Evolutionary conservation across 2,113 vertebrate genomes (phyloP).

Genomic region (Dicentrarchus labrax): DNA sequence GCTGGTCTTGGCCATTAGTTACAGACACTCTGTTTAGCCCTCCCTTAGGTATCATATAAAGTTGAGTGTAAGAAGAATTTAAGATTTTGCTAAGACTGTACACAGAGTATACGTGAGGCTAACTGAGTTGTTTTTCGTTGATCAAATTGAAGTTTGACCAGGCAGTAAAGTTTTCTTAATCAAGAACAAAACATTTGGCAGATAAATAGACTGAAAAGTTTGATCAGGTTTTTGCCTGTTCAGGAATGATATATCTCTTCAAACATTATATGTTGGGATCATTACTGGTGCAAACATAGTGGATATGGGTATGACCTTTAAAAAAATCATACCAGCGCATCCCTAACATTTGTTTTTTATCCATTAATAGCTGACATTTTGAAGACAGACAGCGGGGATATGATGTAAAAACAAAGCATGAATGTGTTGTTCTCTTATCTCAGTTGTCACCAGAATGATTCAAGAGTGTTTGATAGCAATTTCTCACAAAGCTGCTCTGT

Average conservation of each 20-base stretch:
- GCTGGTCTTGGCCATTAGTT: no score
- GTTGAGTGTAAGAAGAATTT: no score
- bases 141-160: no score
- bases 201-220: no score
- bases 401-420: constrained; percentile 29
- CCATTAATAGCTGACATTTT: constrained; percentile 42
- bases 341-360: constrained; percentile 13
- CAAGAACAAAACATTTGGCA: no score
- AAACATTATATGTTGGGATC: background rate
- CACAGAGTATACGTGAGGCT: no score
- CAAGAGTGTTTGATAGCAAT: constrained; percentile 23
- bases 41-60: no score
- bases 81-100: no score
- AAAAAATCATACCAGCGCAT: background rate
- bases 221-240: background rate
- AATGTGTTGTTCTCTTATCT: constrained; percentile 6
- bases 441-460: constrained; percentile 30
- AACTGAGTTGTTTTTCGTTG: no score
- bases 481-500: constrained; percentile 24
- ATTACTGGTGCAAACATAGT: background rate
- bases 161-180: no score
- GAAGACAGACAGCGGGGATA: constrained; percentile 2
- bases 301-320: constrained; percentile 13
- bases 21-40: no score
- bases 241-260: background rate